These are phyloP conservation scores for Propithecus coquereli DNA, from an alignment of 2,113 vertebrate species.

Conservation along the genomic window DNA sequence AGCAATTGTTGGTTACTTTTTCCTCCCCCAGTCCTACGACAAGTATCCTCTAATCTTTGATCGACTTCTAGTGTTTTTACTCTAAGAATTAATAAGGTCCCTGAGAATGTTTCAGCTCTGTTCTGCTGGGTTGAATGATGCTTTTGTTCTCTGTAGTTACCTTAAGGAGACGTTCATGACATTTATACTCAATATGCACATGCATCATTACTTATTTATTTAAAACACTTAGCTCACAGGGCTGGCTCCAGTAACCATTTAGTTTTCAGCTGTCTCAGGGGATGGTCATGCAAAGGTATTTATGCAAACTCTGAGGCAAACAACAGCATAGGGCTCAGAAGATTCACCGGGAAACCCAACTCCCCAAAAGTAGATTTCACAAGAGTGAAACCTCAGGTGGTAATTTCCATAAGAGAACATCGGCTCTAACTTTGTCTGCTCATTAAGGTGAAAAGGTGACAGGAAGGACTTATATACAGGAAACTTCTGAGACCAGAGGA, in stretches of 20 bases:
- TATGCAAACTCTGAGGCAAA: background rate
- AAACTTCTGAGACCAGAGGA: background rate
- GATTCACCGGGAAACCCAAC: background rate
- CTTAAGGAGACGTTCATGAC: background rate
- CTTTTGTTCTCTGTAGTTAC: background rate
- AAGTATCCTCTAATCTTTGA: background rate
- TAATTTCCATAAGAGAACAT: background rate
- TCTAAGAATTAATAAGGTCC: background rate
- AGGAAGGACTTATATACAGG: background rate
- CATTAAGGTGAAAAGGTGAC: background rate
- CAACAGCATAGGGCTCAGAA: background rate
- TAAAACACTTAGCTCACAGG: background rate
- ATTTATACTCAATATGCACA: background rate
- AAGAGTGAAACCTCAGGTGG: background rate
- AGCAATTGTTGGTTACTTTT: background rate
- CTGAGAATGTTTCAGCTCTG: background rate
- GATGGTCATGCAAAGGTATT: background rate
- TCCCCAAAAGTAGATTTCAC: background rate
- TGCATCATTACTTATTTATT: slow-evolving; percentile 44
- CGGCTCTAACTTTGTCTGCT: background rate
- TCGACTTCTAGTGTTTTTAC: background rate
- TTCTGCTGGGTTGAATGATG: background rate
- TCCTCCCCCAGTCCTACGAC: background rate
- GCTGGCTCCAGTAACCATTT: slow-evolving; percentile 13
- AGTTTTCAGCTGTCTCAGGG: background rate